Conservation (phyloP, 2,888 invertebrate genomes). For the Colletes collaris region DNA sequence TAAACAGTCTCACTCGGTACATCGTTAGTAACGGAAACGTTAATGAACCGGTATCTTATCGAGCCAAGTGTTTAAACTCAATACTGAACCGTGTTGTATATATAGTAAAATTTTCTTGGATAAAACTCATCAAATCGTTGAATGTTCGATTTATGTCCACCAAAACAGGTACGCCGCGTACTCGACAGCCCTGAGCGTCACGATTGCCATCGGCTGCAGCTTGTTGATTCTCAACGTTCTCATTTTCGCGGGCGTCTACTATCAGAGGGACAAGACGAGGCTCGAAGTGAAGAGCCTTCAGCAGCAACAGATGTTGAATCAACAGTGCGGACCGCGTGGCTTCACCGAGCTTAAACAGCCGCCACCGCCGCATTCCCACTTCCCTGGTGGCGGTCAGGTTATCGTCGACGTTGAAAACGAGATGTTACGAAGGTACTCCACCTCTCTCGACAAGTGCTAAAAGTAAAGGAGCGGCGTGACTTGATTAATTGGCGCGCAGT, state of each 20-base stretch:
- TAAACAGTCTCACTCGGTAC: background rate
- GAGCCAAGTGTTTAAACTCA: too few relatives aligned
- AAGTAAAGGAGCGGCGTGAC: background rate
- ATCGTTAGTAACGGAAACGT: constrained; percentile 25
- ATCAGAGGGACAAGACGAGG: constrained; percentile 93
- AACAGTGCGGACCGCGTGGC: constrained; percentile 88
- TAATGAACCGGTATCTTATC: background rate
- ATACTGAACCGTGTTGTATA: too few relatives aligned
- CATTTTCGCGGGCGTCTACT: constrained; percentile 97
- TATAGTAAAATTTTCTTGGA: too few relatives aligned
- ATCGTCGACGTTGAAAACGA: constrained; percentile 93
- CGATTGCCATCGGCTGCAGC: constrained; percentile 97
- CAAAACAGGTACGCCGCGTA: constrained; percentile 85
- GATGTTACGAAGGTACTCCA: constrained; percentile 82
- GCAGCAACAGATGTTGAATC: constrained; percentile 89
- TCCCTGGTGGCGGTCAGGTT: constrained; percentile 91
- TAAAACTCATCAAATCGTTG: background rate
- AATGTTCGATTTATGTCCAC: background rate
- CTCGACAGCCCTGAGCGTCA: constrained; percentile 95
- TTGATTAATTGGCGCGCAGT: background rate
- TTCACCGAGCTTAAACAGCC: constrained; percentile 81
- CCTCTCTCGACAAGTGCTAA: too few relatives aligned
- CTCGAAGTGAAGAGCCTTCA: constrained; percentile 91
- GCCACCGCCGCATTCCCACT: constrained; percentile 91
- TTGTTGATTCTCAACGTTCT: constrained; percentile 95